phyloP scores from a whole-genome alignment of 2,113 vertebrate genomes.

The Ochotona princeps region DNA sequence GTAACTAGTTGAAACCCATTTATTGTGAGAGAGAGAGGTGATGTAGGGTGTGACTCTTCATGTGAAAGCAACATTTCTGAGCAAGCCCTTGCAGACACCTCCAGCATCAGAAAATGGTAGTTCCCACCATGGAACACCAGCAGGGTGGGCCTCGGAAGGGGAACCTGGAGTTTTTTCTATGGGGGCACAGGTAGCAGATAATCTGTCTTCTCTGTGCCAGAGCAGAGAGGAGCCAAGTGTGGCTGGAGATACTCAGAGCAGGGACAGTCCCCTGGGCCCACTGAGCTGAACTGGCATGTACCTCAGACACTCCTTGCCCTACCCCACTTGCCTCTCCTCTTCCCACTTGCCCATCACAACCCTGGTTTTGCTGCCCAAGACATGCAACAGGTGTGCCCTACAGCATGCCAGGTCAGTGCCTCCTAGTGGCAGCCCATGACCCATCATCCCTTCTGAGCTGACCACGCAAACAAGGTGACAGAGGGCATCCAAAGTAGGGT shows the following conservation, averaged over 20 bases:
- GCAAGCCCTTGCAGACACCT: not conserved
- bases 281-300: not conserved
- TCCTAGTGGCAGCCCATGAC: not conserved
- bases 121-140: fast-evolving
- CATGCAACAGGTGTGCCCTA: not conserved
- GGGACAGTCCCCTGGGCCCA: not conserved
- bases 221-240: constrained; percentile 8
- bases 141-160: not conserved
- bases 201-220: constrained; percentile 38
- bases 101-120: not conserved
- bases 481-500: not conserved
- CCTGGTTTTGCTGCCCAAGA: not conserved
- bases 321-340: not conserved
- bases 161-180: not conserved
- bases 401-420: not conserved
- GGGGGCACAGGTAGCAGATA: not conserved
- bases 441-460: not conserved
- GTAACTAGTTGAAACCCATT: not conserved
- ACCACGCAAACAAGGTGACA: not conserved
- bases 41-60: not conserved
- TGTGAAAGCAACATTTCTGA: not conserved
- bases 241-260: not conserved
- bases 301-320: not conserved
- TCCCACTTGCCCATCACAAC: not conserved
- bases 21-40: not conserved